phyloP scores from a whole-genome alignment of 1,140 invertebrate species.

The Drosophila leontia region DNA sequence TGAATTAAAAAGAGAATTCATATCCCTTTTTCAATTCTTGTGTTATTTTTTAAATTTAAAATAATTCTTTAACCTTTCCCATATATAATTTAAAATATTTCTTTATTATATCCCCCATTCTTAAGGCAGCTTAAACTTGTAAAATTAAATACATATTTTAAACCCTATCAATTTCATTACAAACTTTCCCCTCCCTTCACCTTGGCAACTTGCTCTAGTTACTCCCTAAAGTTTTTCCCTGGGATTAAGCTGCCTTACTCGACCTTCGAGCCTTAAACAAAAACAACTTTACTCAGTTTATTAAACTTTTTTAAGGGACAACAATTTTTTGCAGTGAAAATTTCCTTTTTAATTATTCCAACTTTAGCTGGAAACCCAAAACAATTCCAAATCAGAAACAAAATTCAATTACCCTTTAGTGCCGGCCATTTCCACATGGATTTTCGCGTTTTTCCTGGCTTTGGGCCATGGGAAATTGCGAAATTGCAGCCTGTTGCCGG shows the following conservation, averaged over 20 bases:
- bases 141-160: not conserved
- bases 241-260: not conserved
- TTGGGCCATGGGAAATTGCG: conserved; percentile 26
- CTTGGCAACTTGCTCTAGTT: conserved; percentile 1
- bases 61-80: too few relatives aligned
- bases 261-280: conserved; percentile 8
- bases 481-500: conserved; percentile 47
- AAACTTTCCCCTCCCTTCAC: not conserved
- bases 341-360: conserved; percentile 23
- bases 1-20: too few relatives aligned
- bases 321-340: not conserved
- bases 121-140: not conserved
- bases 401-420: conserved; percentile 42
- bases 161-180: not conserved
- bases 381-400: conserved; percentile 25
- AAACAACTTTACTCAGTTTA: conserved; percentile 8
- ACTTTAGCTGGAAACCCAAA: not conserved
- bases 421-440: conserved; percentile 1
- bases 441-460: conserved; percentile 16
- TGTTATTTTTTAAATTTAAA: too few relatives aligned
- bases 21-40: too few relatives aligned
- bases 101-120: too few relatives aligned
- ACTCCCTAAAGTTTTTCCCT: not conserved
- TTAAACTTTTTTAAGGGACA: not conserved
- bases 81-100: too few relatives aligned